Base-by-base conservation (phyloP, 1,140 invertebrate genomes). In the Uloborus diversus region DNA sequence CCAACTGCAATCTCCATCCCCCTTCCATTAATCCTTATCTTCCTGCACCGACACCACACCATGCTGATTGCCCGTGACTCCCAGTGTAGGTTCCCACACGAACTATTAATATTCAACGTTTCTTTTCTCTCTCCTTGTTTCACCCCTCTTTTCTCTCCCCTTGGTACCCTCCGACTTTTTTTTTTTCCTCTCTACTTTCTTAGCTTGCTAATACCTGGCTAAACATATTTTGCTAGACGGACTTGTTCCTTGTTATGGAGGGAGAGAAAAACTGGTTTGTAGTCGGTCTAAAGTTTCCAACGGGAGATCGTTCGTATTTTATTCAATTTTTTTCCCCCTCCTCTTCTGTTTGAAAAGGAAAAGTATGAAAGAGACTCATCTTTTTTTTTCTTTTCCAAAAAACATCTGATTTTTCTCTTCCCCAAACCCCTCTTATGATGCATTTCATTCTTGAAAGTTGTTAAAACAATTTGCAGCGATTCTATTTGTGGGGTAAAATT, bases 81-180 rank as follows among this genome's bases (percentile, higher is more conserved):
- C 37, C 64, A 47, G 37, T 17, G 9, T 9, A 42, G 49, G 64
- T 66, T 66, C 64, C 37, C 64, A 66, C 64, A 66, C 28, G 64
- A n/a, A 49, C 64, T 25, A 66, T 66, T 66, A 66, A 66, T 66
- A 66, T 66, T 42, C 20, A 11, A 11, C 30, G 7, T n/a, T 64
- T 33, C 30, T 64, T 66, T 28, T 28, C 32, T 25, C 20, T 20
- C 17, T 20, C 23, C 23, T 56, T 3, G 0, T 1, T 1, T 1
- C 51, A 56, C 51, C 51, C 51, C 20, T 56, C 23, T 56, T 56
- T 25, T 3, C 32, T 25, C 32, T 47, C 28, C n/a, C 23, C 37
- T 42, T 9, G 1, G 37, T 42, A 13, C 37, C 17, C 17, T 42
- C 1, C 17, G 37, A 13, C 17, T 9, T 42, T 42, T 9, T 13